Evolutionary conservation across 2,797 vertebrate genomes (phyloP).

Genomic region (Gambusia yucatana): DNA sequence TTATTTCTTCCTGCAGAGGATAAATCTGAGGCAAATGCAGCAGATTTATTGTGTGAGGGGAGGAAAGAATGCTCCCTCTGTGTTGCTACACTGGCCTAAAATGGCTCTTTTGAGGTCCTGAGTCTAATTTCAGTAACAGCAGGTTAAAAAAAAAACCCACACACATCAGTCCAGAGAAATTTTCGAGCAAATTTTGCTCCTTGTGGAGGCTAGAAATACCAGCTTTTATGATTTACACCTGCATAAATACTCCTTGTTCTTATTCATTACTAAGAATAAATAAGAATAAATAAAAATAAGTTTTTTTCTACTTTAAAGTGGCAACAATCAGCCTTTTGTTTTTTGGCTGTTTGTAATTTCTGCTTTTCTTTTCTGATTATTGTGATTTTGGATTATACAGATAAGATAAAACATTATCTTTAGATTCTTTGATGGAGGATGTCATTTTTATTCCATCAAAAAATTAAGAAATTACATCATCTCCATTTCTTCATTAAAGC

Average conservation of each 20-base stretch:
- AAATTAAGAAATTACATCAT: neutral
- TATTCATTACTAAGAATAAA: slow-evolving; percentile 28
- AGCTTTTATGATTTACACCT: slow-evolving; percentile 16
- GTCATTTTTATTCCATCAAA: neutral
- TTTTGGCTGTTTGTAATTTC: neutral
- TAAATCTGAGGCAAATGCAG: slow-evolving; percentile 36
- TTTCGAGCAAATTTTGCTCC: slow-evolving; percentile 1
- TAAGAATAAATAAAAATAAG: no score
- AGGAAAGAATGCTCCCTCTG: slow-evolving; percentile 5
- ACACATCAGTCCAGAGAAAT: slow-evolving; percentile 20
- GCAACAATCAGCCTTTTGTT: neutral
- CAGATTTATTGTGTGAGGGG: slow-evolving; percentile 30
- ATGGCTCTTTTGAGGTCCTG: slow-evolving; percentile 9
- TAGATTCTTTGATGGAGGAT: neutral
- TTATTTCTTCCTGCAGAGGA: slow-evolving; percentile 33
- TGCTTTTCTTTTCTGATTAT: neutral
- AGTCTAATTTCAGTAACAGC: slow-evolving; percentile 12
- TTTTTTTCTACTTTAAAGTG: slow-evolving; percentile 21
- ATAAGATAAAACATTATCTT: neutral
- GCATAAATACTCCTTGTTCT: slow-evolving; percentile 8
- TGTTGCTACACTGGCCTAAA: slow-evolving; percentile 9
- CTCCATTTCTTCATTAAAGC: neutral
- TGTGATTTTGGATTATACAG: neutral
- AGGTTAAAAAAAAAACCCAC: slow-evolving; percentile 4
- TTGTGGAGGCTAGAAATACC: neutral